Base-by-base conservation (phyloP, 2,797 vertebrate genomes). In the Halcyon badia region DNA sequence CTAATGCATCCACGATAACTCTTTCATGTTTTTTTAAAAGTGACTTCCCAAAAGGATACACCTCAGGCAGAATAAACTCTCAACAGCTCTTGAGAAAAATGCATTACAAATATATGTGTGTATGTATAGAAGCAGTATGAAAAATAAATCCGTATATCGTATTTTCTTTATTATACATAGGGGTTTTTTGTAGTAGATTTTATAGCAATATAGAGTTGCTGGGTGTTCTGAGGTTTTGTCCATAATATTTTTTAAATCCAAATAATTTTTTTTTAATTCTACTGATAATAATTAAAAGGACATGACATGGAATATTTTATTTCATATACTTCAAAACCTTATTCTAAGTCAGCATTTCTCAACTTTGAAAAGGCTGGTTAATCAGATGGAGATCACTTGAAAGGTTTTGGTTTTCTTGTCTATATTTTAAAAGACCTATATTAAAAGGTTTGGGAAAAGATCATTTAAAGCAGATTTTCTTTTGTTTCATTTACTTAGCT, bases 401-500 rank as follows among this genome's bases (percentile, higher is more conserved):
- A 77, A 87, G 6, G 4, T 33, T 81, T 78, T 48, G 3, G 0
- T 26, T 82, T 68, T 41, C 3, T 44, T 68, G 70, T 78, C 48
- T 71, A 9, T 79, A 69, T 88, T 96, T 94, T 90, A 88, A 84
- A 89, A 96, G 57, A 88, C 86, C 21, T 85, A 71, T 42, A 76
- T 85, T 41, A 37, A 92, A 72, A 60, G 1, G 3, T 31, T 83
- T 69, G 30, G 90, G 19, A 39, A 84, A 94, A 91, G 91, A 95
- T 87, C 20, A 94, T 95, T 92, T 92, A 83, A 94, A 98, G 89
- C 94, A 97, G 89, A 90, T 97, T 97, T 93, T 51, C 73, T 97
- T 97, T 98, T 97, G 90, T 98, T 97, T 96, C 68, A 71, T 91
- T 97, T 96, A 54, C 83, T 96, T 94, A 87, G 76, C 72, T 90